phyloP scores from a whole-genome alignment of 2,888 invertebrate species.

The Tachina fera region DNA sequence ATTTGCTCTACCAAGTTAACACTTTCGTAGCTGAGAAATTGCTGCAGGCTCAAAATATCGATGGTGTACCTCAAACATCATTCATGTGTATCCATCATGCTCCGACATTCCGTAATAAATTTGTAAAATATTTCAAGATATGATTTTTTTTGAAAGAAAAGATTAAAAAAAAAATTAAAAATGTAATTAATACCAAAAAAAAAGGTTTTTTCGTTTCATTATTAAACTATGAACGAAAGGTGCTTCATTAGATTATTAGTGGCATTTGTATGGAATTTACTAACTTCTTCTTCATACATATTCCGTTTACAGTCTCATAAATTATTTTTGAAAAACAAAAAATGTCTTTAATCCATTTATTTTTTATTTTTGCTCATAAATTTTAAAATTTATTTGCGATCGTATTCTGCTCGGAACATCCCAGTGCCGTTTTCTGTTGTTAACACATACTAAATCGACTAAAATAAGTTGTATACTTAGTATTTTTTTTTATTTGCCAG shows the following conservation, averaged over 20 bases:
- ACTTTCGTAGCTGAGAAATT: conserved; percentile 80
- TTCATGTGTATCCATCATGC: conserved; percentile 41
- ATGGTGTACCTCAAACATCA: conserved; percentile 61
- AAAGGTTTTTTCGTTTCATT: conserved; percentile 26
- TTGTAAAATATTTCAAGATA: conserved; percentile 33
- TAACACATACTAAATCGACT: conserved; percentile 58
- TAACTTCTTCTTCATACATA: conserved; percentile 28
- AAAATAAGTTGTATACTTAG: conserved; percentile 55
- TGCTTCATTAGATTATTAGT: conserved; percentile 1
- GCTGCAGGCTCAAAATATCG: conserved; percentile 75
- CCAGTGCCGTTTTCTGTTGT: conserved; percentile 42
- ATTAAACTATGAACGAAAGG: background rate
- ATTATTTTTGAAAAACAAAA: conserved; percentile 26
- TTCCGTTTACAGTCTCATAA: conserved; percentile 36
- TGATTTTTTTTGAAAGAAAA: background rate
- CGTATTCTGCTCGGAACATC: background rate
- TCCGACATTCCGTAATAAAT: conserved; percentile 24
- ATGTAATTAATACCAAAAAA: conserved; percentile 44
- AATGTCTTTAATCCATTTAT: conserved; percentile 36
- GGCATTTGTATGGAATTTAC: background rate
- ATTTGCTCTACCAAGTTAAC: conserved; percentile 81
- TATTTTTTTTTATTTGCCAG: conserved; percentile 1
- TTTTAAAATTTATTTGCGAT: conserved; percentile 55
- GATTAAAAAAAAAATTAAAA: conserved; percentile 17
- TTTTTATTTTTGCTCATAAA: conserved; percentile 35